A percentile compares a stretch with the other conserved stretches of the same genome.
phyloP scores from a whole-genome alignment of 2,113 vertebrate genomes.

The Rallus limicola region DNA sequence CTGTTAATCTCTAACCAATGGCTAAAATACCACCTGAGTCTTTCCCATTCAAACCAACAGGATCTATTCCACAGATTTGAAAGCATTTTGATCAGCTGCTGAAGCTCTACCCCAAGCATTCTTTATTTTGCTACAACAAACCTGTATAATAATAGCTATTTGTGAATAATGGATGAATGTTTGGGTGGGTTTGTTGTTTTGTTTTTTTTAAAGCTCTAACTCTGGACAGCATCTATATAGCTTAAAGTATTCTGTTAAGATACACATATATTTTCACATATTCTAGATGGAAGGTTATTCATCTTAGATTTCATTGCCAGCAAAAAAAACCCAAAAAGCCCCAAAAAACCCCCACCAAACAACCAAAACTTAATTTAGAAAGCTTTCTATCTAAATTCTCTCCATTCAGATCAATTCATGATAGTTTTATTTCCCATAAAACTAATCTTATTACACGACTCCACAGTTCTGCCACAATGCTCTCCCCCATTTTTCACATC shows the following conservation, averaged over 20 bases:
- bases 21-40: background rate
- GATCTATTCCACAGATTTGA: background rate
- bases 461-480: background rate
- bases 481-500: background rate
- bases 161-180: background rate
- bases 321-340: too few relatives aligned
- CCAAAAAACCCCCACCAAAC: too few relatives aligned
- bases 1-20: background rate
- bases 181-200: background rate
- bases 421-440: background rate
- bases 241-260: background rate
- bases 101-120: background rate
- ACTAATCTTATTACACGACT: background rate
- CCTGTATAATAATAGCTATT: background rate
- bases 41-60: background rate
- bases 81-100: background rate
- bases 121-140: background rate
- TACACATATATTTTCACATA: background rate
- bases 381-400: background rate
- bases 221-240: background rate
- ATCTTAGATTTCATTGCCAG: background rate
- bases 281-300: background rate
- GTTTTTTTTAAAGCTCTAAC: background rate
- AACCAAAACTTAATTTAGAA: background rate
- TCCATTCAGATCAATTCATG: background rate